phyloP scores from a whole-genome alignment of 2,797 vertebrate genomes.

The Onychomys arenicola region DNA sequence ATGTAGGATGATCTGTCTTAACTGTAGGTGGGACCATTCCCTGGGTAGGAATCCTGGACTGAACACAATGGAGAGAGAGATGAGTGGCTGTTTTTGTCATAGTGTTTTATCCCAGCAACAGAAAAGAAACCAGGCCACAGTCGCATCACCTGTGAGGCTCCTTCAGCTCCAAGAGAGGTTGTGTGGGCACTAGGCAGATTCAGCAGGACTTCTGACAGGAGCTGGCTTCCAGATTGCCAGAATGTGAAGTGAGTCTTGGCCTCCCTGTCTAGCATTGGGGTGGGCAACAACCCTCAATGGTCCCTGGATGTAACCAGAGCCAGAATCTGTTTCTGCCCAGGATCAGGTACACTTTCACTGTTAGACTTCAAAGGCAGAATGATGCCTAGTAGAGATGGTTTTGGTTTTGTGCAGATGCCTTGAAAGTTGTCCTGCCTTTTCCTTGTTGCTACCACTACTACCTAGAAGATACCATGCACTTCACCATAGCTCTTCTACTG shows the following conservation, averaged over 20 bases:
- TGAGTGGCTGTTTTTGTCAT: neutral
- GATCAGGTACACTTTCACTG: neutral
- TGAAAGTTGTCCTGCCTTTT: neutral
- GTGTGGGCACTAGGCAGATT: neutral
- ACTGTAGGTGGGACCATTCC: too few relatives aligned
- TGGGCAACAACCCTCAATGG: neutral
- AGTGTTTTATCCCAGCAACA: neutral
- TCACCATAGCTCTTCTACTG: neutral
- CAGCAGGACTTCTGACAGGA: neutral
- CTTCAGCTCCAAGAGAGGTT: neutral
- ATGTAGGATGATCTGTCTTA: neutral
- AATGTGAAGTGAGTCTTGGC: neutral
- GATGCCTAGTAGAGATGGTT: neutral
- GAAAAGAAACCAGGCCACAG: neutral
- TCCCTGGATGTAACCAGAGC: neutral
- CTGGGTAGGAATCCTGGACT: neutral
- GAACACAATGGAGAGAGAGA: neutral
- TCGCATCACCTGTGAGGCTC: too few relatives aligned
- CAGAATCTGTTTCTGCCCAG: neutral
- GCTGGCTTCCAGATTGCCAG: neutral
- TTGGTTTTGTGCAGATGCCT: neutral
- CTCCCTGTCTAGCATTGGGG: neutral
- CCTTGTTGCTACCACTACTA: rapidly evolving
- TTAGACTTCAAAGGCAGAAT: neutral
- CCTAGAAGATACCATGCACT: neutral